Evolutionary conservation across 1,140 invertebrate species (phyloP), one percentile per base, ranked within the genome.

Genomic region (Drosophila orosa): DNA sequence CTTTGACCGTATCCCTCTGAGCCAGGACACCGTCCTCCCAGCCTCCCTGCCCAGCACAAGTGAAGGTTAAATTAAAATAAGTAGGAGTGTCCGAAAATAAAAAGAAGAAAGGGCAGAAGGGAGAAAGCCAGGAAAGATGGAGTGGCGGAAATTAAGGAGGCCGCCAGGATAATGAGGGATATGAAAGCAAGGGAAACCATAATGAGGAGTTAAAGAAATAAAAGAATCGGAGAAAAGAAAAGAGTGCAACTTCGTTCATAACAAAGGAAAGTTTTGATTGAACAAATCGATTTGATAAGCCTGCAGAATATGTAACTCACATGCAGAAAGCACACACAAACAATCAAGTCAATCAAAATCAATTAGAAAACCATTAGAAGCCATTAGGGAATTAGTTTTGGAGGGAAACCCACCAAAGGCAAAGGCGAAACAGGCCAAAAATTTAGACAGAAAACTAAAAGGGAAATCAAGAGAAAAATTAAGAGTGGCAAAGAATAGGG

Each of bases 11-110:
- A 39, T 50, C 59, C 63, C 33, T 24, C 19, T 24, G 56, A 24
- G 33, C 39, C 24, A 37, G 39, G 50, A 52, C 50, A 6, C 50
- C 31, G 6, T 8, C 10, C 48, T 0, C 17, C 3, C 1, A 29
- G n/a, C 3, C 3, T 4, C 13, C 7, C 24, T n/a, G 8, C 24
- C n/a, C 45, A 13, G 37, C 40, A 59, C 35, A 79, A 78, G 44
- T 47, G 50, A 42, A 56, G 60, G 73, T 74, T 74, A 58, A 76
- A 76, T 76, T 74, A 75, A 76, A 76, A 76, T 59, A 76, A 76
- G 72, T 65, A 55, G 50, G 71, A 17, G 22, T 37, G 31, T 12
- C 37, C 35, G 35, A 63, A 68, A 72, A 58, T 68, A 31, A 67
- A 71, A 68, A 31, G 10, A 27, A 47, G n/a, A n/a, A n/a, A n/a